phyloP scores from a whole-genome alignment of 2,888 invertebrate genomes.

The Alloscopus bannaensis region DNA sequence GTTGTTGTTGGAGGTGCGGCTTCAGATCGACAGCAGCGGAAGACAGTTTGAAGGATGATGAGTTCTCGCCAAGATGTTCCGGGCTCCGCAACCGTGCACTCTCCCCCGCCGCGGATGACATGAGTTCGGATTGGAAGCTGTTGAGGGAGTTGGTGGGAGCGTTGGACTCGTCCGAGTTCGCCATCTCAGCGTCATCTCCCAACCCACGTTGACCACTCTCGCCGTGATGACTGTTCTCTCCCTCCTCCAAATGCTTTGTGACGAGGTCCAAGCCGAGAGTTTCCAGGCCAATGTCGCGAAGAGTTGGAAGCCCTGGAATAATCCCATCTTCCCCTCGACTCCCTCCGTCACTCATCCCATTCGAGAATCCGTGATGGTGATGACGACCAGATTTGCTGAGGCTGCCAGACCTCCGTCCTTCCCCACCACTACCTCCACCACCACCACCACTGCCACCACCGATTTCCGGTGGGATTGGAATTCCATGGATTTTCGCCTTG shows the following conservation, averaged over 20 bases:
- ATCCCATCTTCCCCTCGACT: conserved; percentile 32
- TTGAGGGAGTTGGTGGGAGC: conserved; percentile 45
- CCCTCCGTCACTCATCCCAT: conserved; percentile 49
- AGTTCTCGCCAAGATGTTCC: conserved; percentile 57
- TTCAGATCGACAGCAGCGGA: conserved; percentile 64
- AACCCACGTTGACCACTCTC: conserved; percentile 54
- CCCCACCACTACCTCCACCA: conserved; percentile 34
- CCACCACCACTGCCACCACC: conserved; percentile 21
- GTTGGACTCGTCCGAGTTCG: conserved; percentile 61
- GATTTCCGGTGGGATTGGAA: conserved; percentile 72
- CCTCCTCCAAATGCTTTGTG: conserved; percentile 61
- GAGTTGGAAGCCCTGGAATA: conserved; percentile 52
- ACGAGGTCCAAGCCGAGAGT: conserved; percentile 61
- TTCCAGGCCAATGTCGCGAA: conserved; percentile 67
- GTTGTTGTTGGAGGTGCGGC: too few species aligned
- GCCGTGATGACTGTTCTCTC: conserved; percentile 26
- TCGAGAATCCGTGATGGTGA: conserved; percentile 23
- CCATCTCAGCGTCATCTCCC: conserved; percentile 62
- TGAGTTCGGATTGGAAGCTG: conserved; percentile 52
- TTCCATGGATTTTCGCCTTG: conserved; percentile 82
- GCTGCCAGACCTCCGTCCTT: conserved; percentile 38
- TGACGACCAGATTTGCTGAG: conserved; percentile 34
- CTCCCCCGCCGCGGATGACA: conserved; percentile 33
- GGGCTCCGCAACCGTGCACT: conserved; percentile 53
- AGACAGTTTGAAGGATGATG: conserved; percentile 67